These are phyloP conservation scores for Chauna torquata DNA, from an alignment of 2,113 vertebrate genomes.

Conservation along the genomic window DNA sequence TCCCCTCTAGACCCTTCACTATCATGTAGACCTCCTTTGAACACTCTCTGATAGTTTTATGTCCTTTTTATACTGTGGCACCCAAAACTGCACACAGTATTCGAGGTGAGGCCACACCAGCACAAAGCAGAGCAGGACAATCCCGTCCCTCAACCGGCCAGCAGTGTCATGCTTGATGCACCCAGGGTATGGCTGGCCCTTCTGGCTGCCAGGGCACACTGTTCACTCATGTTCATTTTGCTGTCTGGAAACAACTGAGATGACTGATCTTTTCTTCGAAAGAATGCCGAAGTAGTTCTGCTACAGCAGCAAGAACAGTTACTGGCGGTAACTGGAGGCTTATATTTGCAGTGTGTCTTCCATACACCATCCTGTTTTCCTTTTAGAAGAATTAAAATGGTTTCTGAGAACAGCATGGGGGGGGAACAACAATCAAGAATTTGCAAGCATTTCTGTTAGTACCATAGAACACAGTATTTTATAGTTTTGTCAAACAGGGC, in stretches of 20 bases:
- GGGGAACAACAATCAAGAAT: not conserved
- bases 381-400: conserved; percentile 15
- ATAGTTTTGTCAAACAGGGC: not conserved
- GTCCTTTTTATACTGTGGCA: too few species aligned
- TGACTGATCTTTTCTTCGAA: not conserved
- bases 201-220: too few species aligned
- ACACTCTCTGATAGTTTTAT: too few species aligned
- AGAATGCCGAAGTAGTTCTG: not conserved
- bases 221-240: too few species aligned
- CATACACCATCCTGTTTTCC: not conserved
- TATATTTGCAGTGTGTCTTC: not conserved
- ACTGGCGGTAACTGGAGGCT: not conserved
- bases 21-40: too few species aligned
- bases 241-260: not conserved
- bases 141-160: too few species aligned
- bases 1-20: too few species aligned
- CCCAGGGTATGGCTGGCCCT: too few species aligned
- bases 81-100: too few species aligned
- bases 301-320: not conserved
- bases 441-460: not conserved
- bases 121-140: too few species aligned
- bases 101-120: too few species aligned
- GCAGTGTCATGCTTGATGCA: too few species aligned
- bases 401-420: not conserved
- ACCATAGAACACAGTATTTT: not conserved